Base-by-base conservation (phyloP, 2,888 invertebrate genomes). In the Mesochorus sp. region DNA sequence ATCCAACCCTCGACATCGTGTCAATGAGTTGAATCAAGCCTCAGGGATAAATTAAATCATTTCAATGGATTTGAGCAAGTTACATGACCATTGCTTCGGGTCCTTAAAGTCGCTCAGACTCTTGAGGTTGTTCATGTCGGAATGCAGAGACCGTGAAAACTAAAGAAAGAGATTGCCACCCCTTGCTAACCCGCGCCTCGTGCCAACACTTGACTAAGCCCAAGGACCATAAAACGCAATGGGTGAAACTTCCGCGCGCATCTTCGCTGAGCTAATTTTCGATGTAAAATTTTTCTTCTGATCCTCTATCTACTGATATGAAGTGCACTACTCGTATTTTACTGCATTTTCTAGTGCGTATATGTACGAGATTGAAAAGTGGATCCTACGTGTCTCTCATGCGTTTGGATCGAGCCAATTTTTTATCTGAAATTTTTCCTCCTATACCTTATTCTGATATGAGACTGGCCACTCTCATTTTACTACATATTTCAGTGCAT, bases 31-130 rank as follows among this genome's bases (percentile, higher is more conserved):
- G 53, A 76, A 81, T 79, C 24, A 74, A 74, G 67, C 76, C 55
- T 49, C 49, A 39, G 76, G 72, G 68, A 71, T 39, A 24, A 81
- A 78, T 81, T 67, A 76, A 80, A 80, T 76, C 42, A 80, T 79
- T 81, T 64, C 34, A 73, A 44, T 67, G 21, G 51, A 17, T 34
- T 51, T 61, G 42, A 55, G 31, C 37, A 34, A 57, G 49, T 31
- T 31, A 53, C 8, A 34, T 31, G 44, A 21, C 14, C 53, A 26
- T n/a, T n/a, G 26, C 39, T 14, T 8, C 17, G 51, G 14, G 14
- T 51, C 42, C 28, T 55, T 49, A 14, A 55, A 21, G 34, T 51
- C 24, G 12, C 53, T 17, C 39, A 26, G 19, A 17, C 34, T 49
- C 14, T 49, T 64, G 49, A 34, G 42, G 42, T 6, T 4, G 19